Conservation (phyloP, 2,113 vertebrate species). For the Leptobrachium leishanense region DNA sequence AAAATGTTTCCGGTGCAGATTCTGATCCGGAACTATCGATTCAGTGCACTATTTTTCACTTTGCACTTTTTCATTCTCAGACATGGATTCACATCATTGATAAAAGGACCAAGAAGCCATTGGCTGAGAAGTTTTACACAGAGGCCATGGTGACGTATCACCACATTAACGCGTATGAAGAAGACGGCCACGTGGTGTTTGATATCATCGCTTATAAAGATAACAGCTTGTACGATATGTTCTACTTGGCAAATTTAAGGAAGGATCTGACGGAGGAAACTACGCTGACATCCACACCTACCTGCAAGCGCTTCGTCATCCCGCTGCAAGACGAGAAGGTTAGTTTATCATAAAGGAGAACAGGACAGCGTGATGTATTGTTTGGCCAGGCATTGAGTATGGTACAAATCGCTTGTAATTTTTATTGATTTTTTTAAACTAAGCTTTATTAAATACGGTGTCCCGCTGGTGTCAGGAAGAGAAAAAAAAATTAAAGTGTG, state of each 20-base stretch:
- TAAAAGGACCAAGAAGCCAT: slow-evolving; percentile 75
- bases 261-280: slow-evolving; percentile 51
- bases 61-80: slow-evolving; percentile 61
- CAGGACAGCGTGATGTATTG: no score
- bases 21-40: no score
- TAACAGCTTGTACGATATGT: slow-evolving; percentile 83
- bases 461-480: no score
- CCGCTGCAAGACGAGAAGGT: slow-evolving; percentile 81
- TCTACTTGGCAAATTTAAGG: slow-evolving; percentile 80
- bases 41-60: not conserved
- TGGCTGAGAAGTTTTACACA: slow-evolving; percentile 73
- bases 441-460: no score
- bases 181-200: slow-evolving; percentile 79
- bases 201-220: slow-evolving; percentile 83
- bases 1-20: no score
- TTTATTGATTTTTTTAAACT: no score
- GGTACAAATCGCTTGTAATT: no score
- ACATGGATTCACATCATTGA: slow-evolving; percentile 89
- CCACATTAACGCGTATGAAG: slow-evolving; percentile 90
- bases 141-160: slow-evolving; percentile 83
- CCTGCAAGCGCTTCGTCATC: slow-evolving; percentile 78
- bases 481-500: no score
- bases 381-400: no score
- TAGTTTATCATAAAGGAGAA: slow-evolving; percentile 5
- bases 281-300: slow-evolving; percentile 60